phyloP scores from a whole-genome alignment of 2,113 vertebrate species.

The Strix aluco region DNA sequence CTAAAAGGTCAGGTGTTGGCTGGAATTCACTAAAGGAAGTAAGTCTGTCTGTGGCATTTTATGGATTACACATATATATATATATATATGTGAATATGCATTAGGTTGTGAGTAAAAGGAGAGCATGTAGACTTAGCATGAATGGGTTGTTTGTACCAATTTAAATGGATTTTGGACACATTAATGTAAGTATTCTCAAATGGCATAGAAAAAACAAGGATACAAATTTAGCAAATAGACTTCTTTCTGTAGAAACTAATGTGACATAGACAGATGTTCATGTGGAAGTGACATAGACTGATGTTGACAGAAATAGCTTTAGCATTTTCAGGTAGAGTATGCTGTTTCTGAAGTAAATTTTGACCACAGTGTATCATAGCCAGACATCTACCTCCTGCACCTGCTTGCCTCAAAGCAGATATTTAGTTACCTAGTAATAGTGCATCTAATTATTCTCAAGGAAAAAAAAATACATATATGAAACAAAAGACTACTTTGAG shows the following conservation, averaged over 20 bases:
- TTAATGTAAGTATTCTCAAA: not conserved
- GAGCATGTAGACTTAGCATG: not conserved
- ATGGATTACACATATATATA: not conserved
- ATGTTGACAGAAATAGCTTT: not conserved
- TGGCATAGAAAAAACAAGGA: fast-evolving
- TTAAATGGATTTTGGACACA: not conserved
- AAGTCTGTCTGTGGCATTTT: not conserved
- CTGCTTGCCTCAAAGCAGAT: slow-evolving; percentile 40
- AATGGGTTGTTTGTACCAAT: not conserved
- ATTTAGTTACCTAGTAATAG: slow-evolving; percentile 35
- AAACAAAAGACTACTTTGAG: slow-evolving; percentile 29
- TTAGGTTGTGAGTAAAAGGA: not conserved
- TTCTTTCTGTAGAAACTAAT: not conserved
- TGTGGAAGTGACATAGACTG: not conserved
- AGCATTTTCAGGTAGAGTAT: not conserved
- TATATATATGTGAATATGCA: not conserved
- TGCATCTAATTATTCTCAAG: not conserved
- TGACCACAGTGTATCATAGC: not conserved
- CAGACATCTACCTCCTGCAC: slow-evolving; percentile 18
- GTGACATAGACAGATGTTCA: not conserved
- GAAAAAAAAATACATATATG: not conserved
- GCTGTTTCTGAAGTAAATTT: not conserved
- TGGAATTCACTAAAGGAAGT: not conserved
- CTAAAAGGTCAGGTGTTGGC: not conserved
- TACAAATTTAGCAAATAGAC: not conserved